phyloP scores from a whole-genome alignment of 1,140 invertebrate species.

The Pogonomyrmex californicus region DNA sequence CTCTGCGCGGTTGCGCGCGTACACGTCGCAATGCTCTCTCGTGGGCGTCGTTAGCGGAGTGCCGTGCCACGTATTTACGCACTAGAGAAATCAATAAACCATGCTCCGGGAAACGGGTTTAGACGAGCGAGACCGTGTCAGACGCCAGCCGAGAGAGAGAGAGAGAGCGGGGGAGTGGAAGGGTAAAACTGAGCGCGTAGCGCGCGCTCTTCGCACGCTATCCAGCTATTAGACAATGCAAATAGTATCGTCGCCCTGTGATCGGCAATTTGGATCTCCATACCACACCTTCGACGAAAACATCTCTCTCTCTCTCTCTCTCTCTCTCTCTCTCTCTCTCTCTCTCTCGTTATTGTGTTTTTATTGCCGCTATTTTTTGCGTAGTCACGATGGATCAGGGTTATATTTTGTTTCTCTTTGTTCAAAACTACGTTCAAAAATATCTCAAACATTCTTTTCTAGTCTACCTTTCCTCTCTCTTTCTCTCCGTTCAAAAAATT shows the following conservation, averaged over 20 bases:
- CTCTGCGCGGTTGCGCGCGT: constrained; percentile 20
- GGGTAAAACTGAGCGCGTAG: constrained; percentile 57
- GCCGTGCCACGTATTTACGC: constrained; percentile 70
- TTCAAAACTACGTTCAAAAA: not conserved
- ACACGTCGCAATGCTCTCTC: constrained; percentile 57
- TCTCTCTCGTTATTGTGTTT: too few relatives aligned
- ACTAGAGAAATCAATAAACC: constrained; percentile 74
- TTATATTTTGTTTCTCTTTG: not conserved
- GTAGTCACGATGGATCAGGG: constrained; percentile 5
- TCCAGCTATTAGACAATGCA: constrained; percentile 74
- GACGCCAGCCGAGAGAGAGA: constrained; percentile 45
- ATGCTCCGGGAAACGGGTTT: constrained; percentile 70
- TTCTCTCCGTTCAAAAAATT: not conserved
- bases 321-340: too few relatives aligned
- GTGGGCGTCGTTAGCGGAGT: constrained; percentile 66
- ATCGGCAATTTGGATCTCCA: constrained; percentile 65
- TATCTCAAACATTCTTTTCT: not conserved
- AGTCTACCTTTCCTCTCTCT: not conserved
- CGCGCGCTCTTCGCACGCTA: constrained; percentile 67
- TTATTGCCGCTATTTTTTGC: not conserved
- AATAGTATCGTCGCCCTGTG: constrained; percentile 61
- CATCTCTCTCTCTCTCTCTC: too few relatives aligned
- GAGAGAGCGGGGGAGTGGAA: constrained; percentile 9
- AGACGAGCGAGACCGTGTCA: constrained; percentile 58
- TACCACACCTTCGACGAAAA: not conserved